A percentile compares a stretch with the other conserved stretches of the same genome.
Evolutionary conservation across 2,113 vertebrate species (phyloP).

Genomic region (Notarius lentiginosus): DNA sequence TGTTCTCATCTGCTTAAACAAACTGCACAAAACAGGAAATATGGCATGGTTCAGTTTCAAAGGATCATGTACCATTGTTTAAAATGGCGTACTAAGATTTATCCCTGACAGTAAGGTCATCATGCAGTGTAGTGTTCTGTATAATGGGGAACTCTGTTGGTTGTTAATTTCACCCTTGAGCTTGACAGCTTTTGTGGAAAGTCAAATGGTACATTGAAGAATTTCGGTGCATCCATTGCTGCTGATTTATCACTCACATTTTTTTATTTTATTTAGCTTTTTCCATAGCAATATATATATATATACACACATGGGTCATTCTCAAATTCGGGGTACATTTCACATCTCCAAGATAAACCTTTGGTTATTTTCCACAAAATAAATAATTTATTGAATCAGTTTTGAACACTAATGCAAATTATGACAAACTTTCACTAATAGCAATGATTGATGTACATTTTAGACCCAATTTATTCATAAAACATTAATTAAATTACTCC

Average conservation of each 20-base stretch:
- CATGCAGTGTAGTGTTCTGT: background rate
- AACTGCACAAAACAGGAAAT: background rate
- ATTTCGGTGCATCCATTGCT: background rate
- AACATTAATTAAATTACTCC: no score
- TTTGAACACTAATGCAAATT: no score
- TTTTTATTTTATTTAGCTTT: no score
- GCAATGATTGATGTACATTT: no score
- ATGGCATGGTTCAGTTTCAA: background rate
- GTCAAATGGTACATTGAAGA: background rate
- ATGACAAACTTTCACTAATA: no score
- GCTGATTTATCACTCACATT: background rate
- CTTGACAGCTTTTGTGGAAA: background rate
- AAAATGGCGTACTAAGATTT: background rate
- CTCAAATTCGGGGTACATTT: no score
- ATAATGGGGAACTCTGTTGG: background rate
- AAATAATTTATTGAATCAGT: no score
- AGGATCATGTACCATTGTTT: background rate
- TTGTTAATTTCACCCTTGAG: background rate
- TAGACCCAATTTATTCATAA: no score
- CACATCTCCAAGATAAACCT: no score
- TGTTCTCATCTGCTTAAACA: background rate
- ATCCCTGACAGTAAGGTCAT: background rate
- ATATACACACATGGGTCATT: no score
- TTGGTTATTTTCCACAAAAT: no score
- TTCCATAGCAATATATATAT: no score